Evolutionary conservation across 2,797 vertebrate species (phyloP).

Genomic region (Pangasius djambal): DNA sequence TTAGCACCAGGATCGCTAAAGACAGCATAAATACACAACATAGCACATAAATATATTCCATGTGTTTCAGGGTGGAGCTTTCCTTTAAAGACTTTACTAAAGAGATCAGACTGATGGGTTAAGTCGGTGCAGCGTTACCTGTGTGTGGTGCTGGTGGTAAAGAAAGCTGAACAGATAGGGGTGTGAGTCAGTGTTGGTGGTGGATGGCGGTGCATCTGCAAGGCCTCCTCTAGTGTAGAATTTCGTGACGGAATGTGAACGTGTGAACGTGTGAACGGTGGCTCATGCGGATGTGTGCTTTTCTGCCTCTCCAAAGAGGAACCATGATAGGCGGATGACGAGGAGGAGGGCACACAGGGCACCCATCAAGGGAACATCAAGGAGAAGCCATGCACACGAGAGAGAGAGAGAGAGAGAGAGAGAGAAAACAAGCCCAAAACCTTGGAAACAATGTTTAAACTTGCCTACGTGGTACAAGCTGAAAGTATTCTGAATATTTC

Average conservation of each 20-base stretch:
- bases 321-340: slow-evolving; percentile 27
- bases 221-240: slow-evolving; percentile 81
- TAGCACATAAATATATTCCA: not conserved
- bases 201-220: slow-evolving; percentile 64
- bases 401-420: not conserved
- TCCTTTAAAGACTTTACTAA: not conserved
- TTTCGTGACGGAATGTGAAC: slow-evolving; percentile 91
- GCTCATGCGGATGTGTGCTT: slow-evolving; percentile 82
- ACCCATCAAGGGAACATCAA: slow-evolving; percentile 27
- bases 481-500: not conserved
- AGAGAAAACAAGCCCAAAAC: not conserved
- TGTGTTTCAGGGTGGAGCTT: not conserved
- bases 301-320: slow-evolving; percentile 69
- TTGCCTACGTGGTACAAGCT: not conserved
- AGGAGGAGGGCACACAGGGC: slow-evolving; percentile 37
- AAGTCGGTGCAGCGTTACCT: not conserved
- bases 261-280: slow-evolving; percentile 73
- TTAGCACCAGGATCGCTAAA: not conserved
- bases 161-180: not conserved
- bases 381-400: not conserved
- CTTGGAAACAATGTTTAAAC: not conserved
- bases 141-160: not conserved
- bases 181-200: not conserved
- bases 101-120: not conserved
- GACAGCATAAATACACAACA: not conserved